Percentiles rank a stretch among this genome's conserved stretches.
Evolutionary conservation across 2,888 invertebrate genomes (phyloP).

Genomic region (Limnephilus rhombicus): DNA sequence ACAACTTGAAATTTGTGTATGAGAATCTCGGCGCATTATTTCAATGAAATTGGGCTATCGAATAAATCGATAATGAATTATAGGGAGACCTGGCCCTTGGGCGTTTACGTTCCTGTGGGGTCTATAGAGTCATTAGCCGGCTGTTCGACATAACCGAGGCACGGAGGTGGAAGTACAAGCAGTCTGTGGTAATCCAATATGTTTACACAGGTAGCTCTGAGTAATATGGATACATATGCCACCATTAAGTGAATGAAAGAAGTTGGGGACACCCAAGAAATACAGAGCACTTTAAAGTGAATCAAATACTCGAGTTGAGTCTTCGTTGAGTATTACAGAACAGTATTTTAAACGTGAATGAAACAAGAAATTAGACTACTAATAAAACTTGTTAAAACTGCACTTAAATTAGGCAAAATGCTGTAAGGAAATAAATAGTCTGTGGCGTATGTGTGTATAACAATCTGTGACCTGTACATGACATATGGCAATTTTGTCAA

Average conservation of each 20-base stretch:
- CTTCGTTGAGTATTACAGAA: neutral
- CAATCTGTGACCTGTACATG: no score
- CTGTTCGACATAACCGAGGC: neutral
- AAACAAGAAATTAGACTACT: neutral
- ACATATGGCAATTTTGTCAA: no score
- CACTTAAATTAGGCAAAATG: no score
- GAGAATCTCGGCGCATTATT: constrained; percentile 42
- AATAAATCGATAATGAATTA: constrained; percentile 65
- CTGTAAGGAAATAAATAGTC: no score
- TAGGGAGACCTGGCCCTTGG: constrained; percentile 54
- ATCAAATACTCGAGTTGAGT: no score
- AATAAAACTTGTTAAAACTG: neutral
- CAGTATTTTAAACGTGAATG: neutral
- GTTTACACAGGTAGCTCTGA: neutral
- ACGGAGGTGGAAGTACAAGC: neutral
- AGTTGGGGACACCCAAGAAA: neutral
- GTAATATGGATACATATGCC: neutral
- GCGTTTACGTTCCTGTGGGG: constrained; percentile 54
- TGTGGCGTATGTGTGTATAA: no score
- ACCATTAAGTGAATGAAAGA: neutral
- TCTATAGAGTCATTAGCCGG: constrained; percentile 44
- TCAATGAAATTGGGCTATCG: constrained; percentile 64
- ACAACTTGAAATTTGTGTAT: neutral
- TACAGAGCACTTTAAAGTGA: neutral
- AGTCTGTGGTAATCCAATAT: constrained; percentile 2